Percentiles rank a stretch among this genome's conserved stretches.
Evolutionary conservation across 2,888 invertebrate species (phyloP).

Genomic region (Salpingus planirostris): DNA sequence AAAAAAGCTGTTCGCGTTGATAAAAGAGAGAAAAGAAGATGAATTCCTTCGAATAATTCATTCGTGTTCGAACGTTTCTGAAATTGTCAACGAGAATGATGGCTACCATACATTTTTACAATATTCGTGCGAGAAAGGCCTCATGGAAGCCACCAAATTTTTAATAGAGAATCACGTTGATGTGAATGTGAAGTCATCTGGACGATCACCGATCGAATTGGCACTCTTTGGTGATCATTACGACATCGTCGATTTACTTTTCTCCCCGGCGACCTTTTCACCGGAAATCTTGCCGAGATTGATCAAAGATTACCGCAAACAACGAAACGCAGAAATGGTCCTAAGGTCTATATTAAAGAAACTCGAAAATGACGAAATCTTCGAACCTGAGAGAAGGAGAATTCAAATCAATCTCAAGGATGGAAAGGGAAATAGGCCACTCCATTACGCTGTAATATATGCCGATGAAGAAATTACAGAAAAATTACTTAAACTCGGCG

Average conservation of each 20-base stretch:
- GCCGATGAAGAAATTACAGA: slow-evolving; percentile 55
- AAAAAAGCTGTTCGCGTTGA: no score
- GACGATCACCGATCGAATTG: slow-evolving; percentile 50
- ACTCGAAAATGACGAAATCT: no score
- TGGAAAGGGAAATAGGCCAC: slow-evolving; percentile 26
- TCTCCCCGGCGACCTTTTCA: not conserved
- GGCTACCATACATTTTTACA: slow-evolving; percentile 39
- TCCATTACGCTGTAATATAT: slow-evolving; percentile 68
- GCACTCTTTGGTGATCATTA: slow-evolving; percentile 53
- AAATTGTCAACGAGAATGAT: slow-evolving; percentile 31
- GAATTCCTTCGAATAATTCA: no score
- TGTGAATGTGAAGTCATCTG: slow-evolving; percentile 34
- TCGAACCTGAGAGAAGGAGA: no score
- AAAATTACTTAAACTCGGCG: slow-evolving; percentile 57
- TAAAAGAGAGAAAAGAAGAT: no score
- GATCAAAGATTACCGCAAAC: no score
- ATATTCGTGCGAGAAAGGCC: slow-evolving; percentile 41
- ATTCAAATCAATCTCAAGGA: slow-evolving; percentile 30
- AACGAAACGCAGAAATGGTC: no score
- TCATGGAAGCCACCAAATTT: slow-evolving; percentile 44
- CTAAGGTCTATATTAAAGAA: no score
- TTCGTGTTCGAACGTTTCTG: slow-evolving; percentile 7
- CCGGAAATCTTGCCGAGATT: no score
- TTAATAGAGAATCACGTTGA: slow-evolving; percentile 48
- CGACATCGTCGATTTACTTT: slow-evolving; percentile 46